Evolutionary conservation across 2,113 vertebrate species (phyloP).

Genomic region (Phycodurus eques): DNA sequence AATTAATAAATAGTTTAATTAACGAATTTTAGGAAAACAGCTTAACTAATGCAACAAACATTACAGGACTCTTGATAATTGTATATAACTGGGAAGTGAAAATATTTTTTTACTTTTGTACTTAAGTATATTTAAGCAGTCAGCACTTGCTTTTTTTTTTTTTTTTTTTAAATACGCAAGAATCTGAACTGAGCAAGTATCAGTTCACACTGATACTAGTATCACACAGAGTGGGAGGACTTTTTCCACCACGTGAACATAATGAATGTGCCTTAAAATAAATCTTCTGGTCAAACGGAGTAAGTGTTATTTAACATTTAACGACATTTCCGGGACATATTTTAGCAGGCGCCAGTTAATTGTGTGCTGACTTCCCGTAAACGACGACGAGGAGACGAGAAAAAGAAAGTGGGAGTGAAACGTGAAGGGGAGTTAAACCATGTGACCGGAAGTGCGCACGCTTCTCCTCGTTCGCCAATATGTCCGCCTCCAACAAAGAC

Average conservation of each 20-base stretch:
- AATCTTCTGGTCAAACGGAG: neutral
- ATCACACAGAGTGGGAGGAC: too few species aligned
- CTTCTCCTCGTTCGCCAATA: constrained; percentile 49
- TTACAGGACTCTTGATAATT: too few species aligned
- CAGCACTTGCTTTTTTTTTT: too few species aligned
- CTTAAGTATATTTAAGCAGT: too few species aligned
- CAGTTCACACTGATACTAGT: too few species aligned
- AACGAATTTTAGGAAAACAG: too few species aligned
- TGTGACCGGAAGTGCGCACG: constrained; percentile 63
- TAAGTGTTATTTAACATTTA: neutral
- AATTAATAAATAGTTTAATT: too few species aligned
- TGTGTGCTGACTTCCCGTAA: constrained; percentile 63
- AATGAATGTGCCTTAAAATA: neutral
- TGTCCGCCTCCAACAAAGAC: constrained; percentile 74
- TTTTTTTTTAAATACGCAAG: too few species aligned
- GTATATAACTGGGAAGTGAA: too few species aligned
- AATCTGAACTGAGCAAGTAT: too few species aligned
- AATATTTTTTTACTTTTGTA: too few species aligned
- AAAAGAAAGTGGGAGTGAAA: neutral
- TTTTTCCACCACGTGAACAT: neutral
- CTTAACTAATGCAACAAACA: too few species aligned
- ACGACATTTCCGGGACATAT: constrained; percentile 18
- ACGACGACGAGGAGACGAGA: constrained; percentile 15
- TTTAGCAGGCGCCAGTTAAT: constrained; percentile 28
- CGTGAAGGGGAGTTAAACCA: constrained; percentile 40